Evolutionary conservation across 2,113 vertebrate genomes (phyloP), one percentile per base, ranked within the genome.

Genomic region (Phalacrocorax brasilianus): DNA sequence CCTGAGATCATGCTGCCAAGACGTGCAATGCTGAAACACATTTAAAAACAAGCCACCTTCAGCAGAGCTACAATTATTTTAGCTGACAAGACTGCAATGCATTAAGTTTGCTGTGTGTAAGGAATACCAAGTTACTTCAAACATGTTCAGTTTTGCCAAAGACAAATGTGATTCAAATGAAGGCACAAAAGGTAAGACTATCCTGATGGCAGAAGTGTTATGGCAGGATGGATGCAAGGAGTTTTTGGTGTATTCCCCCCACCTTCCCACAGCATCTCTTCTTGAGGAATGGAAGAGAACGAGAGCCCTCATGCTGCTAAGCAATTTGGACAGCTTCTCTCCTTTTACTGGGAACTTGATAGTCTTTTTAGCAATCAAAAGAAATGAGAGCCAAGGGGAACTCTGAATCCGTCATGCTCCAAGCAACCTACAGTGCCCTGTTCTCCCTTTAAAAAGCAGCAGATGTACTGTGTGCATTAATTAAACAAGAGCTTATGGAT

Each of bases 401-500:
- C 74, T 92, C 62, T 53, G 89, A 92, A 95, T 88, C 74, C 1
- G 2, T 92, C 89, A 73, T 55, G 93, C 87, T 95, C 82, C 77
- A 91, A 96, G 72, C 92, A 95, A 91, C 81, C 74, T 73, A 40
- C 91, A 77, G 73, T 12, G 71, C 85, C 89, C 93, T 58, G 81
- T 63, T 95, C 95, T 97, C 81, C 84, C 87, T 95, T 94, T 89
- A 89, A 91, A 97, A 93, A 91, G 96, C 95, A 95, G 93, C 94
- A 97, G 96, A 96, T 96, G 96, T 88, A 96, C 92, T 67, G 85
- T 84, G 93, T 83, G 93, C 96, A 91, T 96, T 96, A 95, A 97
- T 97, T 97, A 96, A 96, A 95, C 94, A 91, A 85, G 84, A 97
- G 94, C 95, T 92, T 95, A 95, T 93, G 91, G 94, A 95, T 93